Percentiles rank a stretch among this genome's conserved stretches.
These are phyloP conservation scores for Galago senegalensis DNA, from an alignment of 2,797 vertebrate species.

Conservation along the genomic window DNA sequence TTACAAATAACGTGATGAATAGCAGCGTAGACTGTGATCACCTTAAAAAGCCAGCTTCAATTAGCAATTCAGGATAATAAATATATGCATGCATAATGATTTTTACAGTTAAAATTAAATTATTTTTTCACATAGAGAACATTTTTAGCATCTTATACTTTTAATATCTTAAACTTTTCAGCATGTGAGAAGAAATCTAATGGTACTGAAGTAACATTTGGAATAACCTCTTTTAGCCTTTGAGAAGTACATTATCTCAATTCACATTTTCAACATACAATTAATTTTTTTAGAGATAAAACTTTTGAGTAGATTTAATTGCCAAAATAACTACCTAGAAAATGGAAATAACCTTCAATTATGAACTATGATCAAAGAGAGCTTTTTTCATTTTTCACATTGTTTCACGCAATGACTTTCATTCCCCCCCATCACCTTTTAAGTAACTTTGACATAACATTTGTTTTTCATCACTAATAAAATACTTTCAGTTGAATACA, in stretches of 20 bases:
- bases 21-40: neutral
- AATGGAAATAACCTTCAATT: slow-evolving; percentile 85
- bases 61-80: neutral
- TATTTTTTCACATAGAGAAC: slow-evolving; percentile 49
- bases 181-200: slow-evolving; percentile 62
- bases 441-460: slow-evolving; percentile 80
- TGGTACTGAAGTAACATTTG: slow-evolving; percentile 77
- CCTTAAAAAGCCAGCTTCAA: slow-evolving; percentile 30
- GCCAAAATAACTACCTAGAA: slow-evolving; percentile 85
- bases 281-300: slow-evolving; percentile 84
- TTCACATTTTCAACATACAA: slow-evolving; percentile 82
- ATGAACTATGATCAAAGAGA: slow-evolving; percentile 81
- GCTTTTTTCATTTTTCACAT: slow-evolving; percentile 79
- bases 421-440: slow-evolving; percentile 55
- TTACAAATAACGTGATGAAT: neutral
- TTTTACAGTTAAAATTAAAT: slow-evolving; percentile 54
- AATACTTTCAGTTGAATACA: slow-evolving; percentile 78
- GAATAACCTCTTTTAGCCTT: slow-evolving; percentile 81
- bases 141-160: slow-evolving; percentile 57
- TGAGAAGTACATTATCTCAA: slow-evolving; percentile 76
- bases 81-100: neutral
- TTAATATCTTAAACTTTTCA: slow-evolving; percentile 69
- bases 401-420: slow-evolving; percentile 84
- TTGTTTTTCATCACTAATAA: slow-evolving; percentile 83
- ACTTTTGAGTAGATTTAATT: slow-evolving; percentile 85